Evolutionary conservation across 2,113 vertebrate species (phyloP).

Genomic region (Semicossyphus pulcher): DNA sequence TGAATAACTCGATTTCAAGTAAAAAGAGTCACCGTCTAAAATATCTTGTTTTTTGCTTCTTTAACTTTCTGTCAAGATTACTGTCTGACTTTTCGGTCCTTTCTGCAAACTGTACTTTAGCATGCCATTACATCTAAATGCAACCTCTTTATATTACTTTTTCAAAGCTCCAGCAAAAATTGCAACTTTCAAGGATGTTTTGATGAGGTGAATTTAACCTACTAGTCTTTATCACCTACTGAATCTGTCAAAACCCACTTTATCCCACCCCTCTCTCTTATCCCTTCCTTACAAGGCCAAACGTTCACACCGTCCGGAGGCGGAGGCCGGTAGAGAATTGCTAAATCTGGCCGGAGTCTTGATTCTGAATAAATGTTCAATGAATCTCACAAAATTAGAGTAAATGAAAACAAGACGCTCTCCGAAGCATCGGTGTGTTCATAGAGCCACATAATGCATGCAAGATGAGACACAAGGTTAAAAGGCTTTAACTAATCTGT

Average conservation of each 20-base stretch:
- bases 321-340: conserved; percentile 1
- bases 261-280: background rate
- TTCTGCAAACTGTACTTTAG: background rate
- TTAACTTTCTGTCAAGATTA: background rate
- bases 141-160: too few species aligned
- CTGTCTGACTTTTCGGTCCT: background rate
- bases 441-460: background rate
- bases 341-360: conserved; percentile 17
- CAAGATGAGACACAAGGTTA: background rate
- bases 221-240: background rate
- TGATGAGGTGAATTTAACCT: background rate
- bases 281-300: background rate
- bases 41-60: background rate
- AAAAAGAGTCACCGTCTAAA: background rate
- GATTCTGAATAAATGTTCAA: conserved; percentile 10
- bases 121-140: background rate
- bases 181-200: background rate
- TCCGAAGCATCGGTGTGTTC: background rate
- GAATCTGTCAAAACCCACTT: conserved; percentile 4
- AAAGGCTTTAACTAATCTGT: background rate
- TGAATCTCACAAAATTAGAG: conserved; percentile 2
- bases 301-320: background rate
- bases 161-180: too few species aligned
- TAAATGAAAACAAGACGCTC: background rate
- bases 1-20: background rate